Percentiles rank a stretch among this genome's conserved stretches.
Conservation (phyloP, 2,888 invertebrate species). For the Tipula unca region DNA sequence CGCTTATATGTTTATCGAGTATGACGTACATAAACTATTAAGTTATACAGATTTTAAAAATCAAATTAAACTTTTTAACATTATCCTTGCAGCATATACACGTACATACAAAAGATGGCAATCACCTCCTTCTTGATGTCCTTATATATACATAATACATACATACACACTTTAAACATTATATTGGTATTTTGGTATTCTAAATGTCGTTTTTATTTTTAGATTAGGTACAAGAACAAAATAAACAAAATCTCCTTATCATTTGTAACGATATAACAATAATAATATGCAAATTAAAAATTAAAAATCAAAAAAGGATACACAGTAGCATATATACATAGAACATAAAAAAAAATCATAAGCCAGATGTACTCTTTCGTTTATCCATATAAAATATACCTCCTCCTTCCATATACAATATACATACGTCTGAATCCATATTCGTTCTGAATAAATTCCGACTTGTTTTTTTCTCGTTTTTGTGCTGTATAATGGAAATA, state of each 20-base stretch:
- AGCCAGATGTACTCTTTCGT: neutral
- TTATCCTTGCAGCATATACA: neutral
- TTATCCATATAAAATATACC: neutral
- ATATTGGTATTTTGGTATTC: neutral
- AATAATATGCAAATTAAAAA: constrained; percentile 8
- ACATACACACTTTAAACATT: neutral
- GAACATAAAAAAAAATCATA: neutral
- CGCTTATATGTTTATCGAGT: neutral
- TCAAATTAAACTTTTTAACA: neutral
- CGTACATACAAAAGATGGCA: neutral
- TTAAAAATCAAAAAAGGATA: neutral
- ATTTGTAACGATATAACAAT: neutral
- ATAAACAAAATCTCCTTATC: neutral
- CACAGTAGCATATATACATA: neutral
- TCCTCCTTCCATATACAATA: neutral
- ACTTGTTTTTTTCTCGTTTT: neutral
- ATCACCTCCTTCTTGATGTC: neutral
- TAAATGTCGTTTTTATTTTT: neutral
- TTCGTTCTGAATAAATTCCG: neutral
- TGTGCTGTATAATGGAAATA: neutral
- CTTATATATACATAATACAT: too few species aligned
- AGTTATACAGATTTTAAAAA: neutral
- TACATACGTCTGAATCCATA: neutral
- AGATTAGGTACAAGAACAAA: constrained; percentile 1
- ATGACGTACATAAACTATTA: neutral